phyloP scores from a whole-genome alignment of 1,140 invertebrate species.

The Drosophila jambulina region DNA sequence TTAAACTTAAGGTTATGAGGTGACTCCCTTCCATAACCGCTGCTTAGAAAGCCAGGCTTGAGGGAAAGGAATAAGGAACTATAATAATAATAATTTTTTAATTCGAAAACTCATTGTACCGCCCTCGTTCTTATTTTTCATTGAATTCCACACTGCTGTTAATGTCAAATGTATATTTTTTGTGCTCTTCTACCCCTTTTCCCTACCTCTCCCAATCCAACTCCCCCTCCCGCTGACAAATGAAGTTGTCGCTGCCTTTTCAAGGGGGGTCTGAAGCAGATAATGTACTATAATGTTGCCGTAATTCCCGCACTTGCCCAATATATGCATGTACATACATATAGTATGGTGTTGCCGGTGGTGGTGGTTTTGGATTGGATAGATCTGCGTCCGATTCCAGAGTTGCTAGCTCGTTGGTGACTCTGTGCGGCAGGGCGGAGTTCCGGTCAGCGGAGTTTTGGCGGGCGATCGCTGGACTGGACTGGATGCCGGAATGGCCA shows the following conservation, averaged over 20 bases:
- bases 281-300: conserved; percentile 71
- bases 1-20: too few relatives aligned
- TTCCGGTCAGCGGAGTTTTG: conserved; percentile 59
- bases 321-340: conserved; percentile 2
- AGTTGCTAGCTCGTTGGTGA: conserved; percentile 34
- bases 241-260: conserved; percentile 57
- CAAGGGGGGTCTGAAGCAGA: conserved; percentile 39
- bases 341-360: conserved; percentile 13
- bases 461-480: conserved; percentile 35
- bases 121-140: conserved; percentile 60
- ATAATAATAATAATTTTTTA: not conserved
- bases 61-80: too few relatives aligned
- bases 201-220: conserved; percentile 5
- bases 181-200: conserved; percentile 19
- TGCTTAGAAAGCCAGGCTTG: too few relatives aligned
- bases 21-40: too few relatives aligned
- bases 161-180: conserved; percentile 65
- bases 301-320: conserved; percentile 61
- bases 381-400: conserved; percentile 26
- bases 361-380: conserved; percentile 47
- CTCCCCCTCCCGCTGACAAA: conserved; percentile 28
- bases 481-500: conserved; percentile 30
- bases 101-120: conserved; percentile 3
- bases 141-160: conserved; percentile 56
- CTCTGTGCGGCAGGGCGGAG: conserved; percentile 65